Evolutionary conservation across 1,140 invertebrate genomes (phyloP).

Genomic region (Temnothorax longispinosus): DNA sequence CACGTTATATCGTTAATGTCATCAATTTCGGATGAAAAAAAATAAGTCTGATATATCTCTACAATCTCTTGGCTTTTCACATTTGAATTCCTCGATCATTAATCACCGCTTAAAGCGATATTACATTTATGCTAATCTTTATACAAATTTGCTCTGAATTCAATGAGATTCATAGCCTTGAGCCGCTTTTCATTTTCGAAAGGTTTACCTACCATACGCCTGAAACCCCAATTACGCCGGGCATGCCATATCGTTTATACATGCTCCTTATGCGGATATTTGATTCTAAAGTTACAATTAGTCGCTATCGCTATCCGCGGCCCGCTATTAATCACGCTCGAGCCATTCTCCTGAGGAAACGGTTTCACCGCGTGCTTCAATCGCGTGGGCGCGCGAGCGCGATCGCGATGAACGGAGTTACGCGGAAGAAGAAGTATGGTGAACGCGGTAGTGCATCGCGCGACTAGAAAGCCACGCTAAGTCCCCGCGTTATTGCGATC

Average conservation of each 20-base stretch:
- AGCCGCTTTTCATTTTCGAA: not conserved
- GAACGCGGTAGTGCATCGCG: slow-evolving; percentile 59
- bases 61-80: not conserved
- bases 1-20: not conserved
- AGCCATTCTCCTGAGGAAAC: slow-evolving; percentile 33
- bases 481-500: slow-evolving; percentile 65
- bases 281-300: slow-evolving; percentile 50
- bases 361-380: not conserved
- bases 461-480: slow-evolving; percentile 48
- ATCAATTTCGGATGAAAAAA: not conserved
- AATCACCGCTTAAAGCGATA: not conserved
- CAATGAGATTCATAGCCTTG: not conserved
- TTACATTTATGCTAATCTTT: not conserved
- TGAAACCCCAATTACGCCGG: not conserved
- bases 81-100: not conserved
- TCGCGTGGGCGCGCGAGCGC: slow-evolving; percentile 15
- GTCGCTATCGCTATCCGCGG: slow-evolving; percentile 32
- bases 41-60: not conserved
- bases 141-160: not conserved
- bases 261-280: slow-evolving; percentile 9
- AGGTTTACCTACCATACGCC: not conserved
- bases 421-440: slow-evolving; percentile 52
- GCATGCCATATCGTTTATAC: not conserved
- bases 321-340: slow-evolving; percentile 39
- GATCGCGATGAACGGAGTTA: slow-evolving; percentile 57